Evolutionary conservation across 2,113 vertebrate genomes (phyloP), one percentile per base, ranked within the genome.

Genomic region (Catharus fuscescens): DNA sequence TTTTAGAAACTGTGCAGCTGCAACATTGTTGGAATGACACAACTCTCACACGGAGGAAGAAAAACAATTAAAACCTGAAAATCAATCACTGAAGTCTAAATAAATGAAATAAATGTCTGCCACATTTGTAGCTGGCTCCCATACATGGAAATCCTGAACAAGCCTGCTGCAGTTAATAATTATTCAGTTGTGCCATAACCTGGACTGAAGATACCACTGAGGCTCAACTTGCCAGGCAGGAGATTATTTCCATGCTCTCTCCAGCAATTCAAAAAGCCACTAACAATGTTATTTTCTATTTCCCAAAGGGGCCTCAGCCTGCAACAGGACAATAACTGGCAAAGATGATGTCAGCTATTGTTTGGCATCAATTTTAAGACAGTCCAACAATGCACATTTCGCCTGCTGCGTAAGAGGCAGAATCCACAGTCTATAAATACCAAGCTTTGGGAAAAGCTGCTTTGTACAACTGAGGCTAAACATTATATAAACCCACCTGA

Each of bases 1-100:
- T 67, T 82, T 95, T 36, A 93, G 36, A 95, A 85, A 52, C 54
- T 1, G 45, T 83, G 76, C 93, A 96, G 93, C 93, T 96, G 87
- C 82, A 84, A 54, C 56, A 53, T 34, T 36, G 53, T 12, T 84
- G 78, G 67, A 92, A 81, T 74, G 45, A 60, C 76, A 93, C 69
- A 93, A 61, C 57, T 72, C 82, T 50, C 82, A 64, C 12, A 60
- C 0, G 4, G 29, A 93, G 26, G 69, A 83, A 86, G 59, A 88
- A 50, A 36, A 90, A 74, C 65, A 72, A 96, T 74, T 89, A 88
- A 83, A 90, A 86, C 47, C 57, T 9, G 42, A 59, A 80, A 81
- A 73, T 11, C 48, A 86, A 40, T 64, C 79, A 85, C 14, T 89
- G 32, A 57, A 74, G 34, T 83, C 73, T 50, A 18, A 6, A 7